Evolutionary conservation across 2,113 vertebrate species (phyloP).

Genomic region (Calyptommatus sinebrachiatus): DNA sequence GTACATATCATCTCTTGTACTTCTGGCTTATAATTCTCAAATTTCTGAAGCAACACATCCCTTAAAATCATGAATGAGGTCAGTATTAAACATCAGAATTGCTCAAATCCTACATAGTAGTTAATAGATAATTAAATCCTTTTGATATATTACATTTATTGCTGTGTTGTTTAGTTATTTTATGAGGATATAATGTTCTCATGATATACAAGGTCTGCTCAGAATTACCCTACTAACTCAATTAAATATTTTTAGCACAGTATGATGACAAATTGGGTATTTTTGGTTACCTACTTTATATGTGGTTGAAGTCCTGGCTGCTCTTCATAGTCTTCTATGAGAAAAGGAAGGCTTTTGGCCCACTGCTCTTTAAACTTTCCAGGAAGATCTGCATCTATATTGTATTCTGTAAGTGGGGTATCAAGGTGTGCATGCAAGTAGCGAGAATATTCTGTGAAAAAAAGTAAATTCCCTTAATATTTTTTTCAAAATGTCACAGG

Average conservation of each 20-base stretch:
- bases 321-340: conserved; percentile 97
- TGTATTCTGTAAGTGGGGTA: conserved; percentile 90
- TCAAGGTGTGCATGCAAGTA: conserved; percentile 96
- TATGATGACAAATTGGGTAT: not conserved
- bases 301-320: conserved; percentile 95
- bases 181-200: too few species aligned
- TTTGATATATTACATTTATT: not conserved
- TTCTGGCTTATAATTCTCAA: conserved; percentile 88
- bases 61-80: conserved; percentile 63
- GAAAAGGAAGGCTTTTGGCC: conserved; percentile 95
- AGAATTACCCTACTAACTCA: not conserved
- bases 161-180: not conserved
- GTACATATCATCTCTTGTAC: conserved; percentile 91
- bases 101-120: conserved; percentile 2
- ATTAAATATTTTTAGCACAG: not conserved
- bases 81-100: conserved; percentile 15
- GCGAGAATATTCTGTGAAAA: conserved; percentile 87
- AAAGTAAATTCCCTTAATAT: conserved; percentile 21
- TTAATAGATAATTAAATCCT: not conserved
- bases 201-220: not conserved
- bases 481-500: not conserved
- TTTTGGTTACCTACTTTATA: conserved; percentile 81
- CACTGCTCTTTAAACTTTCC: conserved; percentile 97
- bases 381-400: conserved; percentile 87
- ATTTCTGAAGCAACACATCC: conserved; percentile 93